Evolutionary conservation across 37 sponge, comb jelly and placozoan genomes (phyloP), one percentile per base, ranked within the genome.

Genomic region (Petrosia ficiformis): DNA sequence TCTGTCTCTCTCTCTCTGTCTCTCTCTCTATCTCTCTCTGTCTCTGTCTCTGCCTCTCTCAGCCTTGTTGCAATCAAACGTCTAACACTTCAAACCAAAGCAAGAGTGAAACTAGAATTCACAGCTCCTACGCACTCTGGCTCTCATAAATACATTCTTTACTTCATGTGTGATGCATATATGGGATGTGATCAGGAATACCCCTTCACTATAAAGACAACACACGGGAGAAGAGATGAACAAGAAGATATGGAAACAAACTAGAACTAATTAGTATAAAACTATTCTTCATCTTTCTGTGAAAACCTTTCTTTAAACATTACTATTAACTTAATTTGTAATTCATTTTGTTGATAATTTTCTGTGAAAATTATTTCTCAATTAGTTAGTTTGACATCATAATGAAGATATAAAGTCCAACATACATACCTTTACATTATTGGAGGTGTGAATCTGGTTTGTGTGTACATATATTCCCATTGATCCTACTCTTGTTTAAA

Each of bases 161-260:
- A 92, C 85, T 93, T 95, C 78, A 98, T 98, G 99, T 91, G 96
- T 70, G 99, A 98, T 73, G 94, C 94, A 19, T 98, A 98, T 78
- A 82, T 98, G 87, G 99, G 99, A 42, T 94, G 96, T 82, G 99
- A 98, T 65, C 99, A 98, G 70, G 99, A 98, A 79, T 95, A 93
- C 68, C 67, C 83, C 60, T 88, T 98, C 82, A 72, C 72, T 28
- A 70, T 97, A 39, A 48, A 48, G 54, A 48, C 8, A 48, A 14
- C 14, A 48, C 14, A 14, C 8, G 54, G 54, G 54, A 48, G 54
- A 48, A 14, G 14, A 19, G 54, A 48, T 48, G 54, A 48, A 48
- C n/a, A n/a, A n/a, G 54, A 48, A 14, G 54, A 14, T 14, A 48
- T 48, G 54, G 54, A 48, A 48, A 14, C 14, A 8, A 48, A 48